Conservation (phyloP, 2,888 invertebrate species). For the Ctena decussata region DNA sequence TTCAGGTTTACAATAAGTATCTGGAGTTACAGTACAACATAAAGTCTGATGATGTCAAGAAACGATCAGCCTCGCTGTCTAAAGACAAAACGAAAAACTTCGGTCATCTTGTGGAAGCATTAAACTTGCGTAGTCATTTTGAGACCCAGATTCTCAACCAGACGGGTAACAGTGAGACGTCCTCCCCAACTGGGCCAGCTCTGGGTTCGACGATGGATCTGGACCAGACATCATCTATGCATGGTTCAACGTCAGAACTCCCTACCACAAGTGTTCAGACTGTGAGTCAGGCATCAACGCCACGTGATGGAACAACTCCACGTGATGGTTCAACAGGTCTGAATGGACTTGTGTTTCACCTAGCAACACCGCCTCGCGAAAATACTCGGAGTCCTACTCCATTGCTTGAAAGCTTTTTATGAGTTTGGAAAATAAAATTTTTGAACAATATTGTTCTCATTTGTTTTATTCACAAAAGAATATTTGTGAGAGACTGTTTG, state of each 20-base stretch:
- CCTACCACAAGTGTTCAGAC: background rate
- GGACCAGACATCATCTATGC: background rate
- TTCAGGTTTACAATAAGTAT: constrained; percentile 21
- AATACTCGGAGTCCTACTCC: background rate
- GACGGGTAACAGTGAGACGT: background rate
- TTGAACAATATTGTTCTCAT: no score
- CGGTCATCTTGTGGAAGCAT: constrained; percentile 40
- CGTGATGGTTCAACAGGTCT: background rate
- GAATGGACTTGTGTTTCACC: background rate
- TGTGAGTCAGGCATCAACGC: background rate
- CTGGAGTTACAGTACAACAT: constrained; percentile 45
- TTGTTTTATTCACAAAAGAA: no score
- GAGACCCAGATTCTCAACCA: background rate
- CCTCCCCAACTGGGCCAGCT: background rate
- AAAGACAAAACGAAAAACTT: constrained; percentile 53
- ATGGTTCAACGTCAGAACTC: background rate
- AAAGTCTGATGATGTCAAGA: constrained; percentile 29
- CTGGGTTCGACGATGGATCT: no score
- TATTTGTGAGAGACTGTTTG: no score
- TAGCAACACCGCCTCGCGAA: background rate
- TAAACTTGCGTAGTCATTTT: constrained; percentile 4
- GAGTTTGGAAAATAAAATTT: no score
- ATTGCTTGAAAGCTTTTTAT: background rate
- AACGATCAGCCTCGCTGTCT: constrained; percentile 7
- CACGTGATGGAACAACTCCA: background rate